These are phyloP conservation scores for Periophthalmodon schlosseri DNA, from an alignment of 2,113 vertebrate species.

Conservation along the genomic window DNA sequence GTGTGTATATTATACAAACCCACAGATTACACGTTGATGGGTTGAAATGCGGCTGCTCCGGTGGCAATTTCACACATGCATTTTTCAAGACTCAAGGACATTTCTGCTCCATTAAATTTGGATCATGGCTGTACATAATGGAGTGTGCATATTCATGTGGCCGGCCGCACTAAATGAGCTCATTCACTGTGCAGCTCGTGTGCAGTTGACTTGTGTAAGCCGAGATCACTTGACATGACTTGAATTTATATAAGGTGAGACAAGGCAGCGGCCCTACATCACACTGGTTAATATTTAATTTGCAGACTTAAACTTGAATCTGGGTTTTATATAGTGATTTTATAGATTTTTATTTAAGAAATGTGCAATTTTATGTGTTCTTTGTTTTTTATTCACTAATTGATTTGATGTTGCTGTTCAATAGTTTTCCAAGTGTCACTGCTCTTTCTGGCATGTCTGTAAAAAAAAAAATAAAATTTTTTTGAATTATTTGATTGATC, in stretches of 20 bases:
- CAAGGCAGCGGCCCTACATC: not conserved
- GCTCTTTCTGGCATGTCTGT: too few species aligned
- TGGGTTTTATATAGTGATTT: not conserved
- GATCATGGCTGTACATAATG: slow-evolving; percentile 40
- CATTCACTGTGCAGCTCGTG: slow-evolving; percentile 33
- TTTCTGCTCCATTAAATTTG: slow-evolving; percentile 61
- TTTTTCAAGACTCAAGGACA: slow-evolving; percentile 63
- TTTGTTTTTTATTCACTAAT: too few species aligned
- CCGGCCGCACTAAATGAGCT: slow-evolving; percentile 34
- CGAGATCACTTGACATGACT: not conserved
- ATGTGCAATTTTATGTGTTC: not conserved
- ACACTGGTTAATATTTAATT: not conserved
- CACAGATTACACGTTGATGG: slow-evolving; percentile 23
- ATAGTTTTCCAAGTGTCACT: too few species aligned
- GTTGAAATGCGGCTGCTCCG: slow-evolving; percentile 31
- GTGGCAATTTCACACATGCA: slow-evolving; percentile 46
- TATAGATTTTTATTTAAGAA: not conserved
- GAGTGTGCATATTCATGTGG: slow-evolving; percentile 42
- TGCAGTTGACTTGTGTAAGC: slow-evolving; percentile 9
- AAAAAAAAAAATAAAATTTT: too few species aligned
- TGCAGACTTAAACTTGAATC: not conserved
- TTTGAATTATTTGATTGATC: too few species aligned
- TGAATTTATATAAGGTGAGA: not conserved
- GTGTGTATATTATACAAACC: slow-evolving; percentile 57
- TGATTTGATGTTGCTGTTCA: too few species aligned